These are phyloP conservation scores for Ganaspis sp. DNA, from an alignment of 1,140 invertebrate species.

Conservation along the genomic window DNA sequence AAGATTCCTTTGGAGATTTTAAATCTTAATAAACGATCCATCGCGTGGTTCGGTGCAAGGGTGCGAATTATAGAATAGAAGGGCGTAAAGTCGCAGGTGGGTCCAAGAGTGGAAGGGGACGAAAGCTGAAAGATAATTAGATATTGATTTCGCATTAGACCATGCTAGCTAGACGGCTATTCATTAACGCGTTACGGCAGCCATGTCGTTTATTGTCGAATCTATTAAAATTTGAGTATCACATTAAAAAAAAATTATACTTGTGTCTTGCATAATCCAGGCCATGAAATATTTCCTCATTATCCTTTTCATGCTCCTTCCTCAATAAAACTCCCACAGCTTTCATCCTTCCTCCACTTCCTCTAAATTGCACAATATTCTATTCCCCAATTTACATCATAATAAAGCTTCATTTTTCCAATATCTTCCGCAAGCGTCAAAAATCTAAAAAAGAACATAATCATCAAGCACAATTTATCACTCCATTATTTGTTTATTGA, in stretches of 20 bases:
- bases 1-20: neutral
- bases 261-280: neutral
- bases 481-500: too few relatives aligned
- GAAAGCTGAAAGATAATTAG: constrained; percentile 47
- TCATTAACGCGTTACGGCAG: constrained; percentile 38
- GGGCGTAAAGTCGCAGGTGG: constrained; percentile 16
- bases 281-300: neutral
- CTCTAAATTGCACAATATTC: too few relatives aligned
- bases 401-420: too few relatives aligned
- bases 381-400: too few relatives aligned
- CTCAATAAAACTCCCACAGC: too few relatives aligned
- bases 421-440: too few relatives aligned
- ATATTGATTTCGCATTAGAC: constrained; percentile 50
- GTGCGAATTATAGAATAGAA: constrained; percentile 27
- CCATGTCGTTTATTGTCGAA: constrained; percentile 11
- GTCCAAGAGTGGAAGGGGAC: constrained; percentile 4
- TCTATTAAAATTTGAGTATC: constrained; percentile 21
- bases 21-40: constrained; percentile 25
- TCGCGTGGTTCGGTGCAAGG: constrained; percentile 11
- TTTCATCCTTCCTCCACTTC: too few relatives aligned
- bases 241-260: constrained; percentile 6
- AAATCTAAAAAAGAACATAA: too few relatives aligned
- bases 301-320: neutral
- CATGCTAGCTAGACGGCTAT: constrained; percentile 19
- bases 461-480: too few relatives aligned